phyloP scores from a whole-genome alignment of 1,140 invertebrate species.

The Galendromus occidentalis region DNA sequence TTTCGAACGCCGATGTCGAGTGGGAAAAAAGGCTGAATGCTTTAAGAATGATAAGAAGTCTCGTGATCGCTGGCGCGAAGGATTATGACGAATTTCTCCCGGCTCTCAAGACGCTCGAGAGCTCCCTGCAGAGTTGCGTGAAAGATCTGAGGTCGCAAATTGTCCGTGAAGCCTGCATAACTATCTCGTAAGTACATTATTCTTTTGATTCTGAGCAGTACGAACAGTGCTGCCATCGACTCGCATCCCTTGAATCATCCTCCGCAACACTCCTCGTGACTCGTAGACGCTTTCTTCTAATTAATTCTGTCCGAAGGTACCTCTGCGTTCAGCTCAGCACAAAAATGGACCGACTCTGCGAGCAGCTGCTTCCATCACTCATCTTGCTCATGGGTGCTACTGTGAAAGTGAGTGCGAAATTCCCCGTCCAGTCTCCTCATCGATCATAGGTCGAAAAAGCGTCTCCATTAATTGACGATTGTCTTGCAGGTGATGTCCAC shows the following conservation, averaged over 20 bases:
- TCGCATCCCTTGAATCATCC: neutral
- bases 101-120: conserved; percentile 54
- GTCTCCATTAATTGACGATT: too few species aligned
- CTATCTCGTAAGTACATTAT: conserved; percentile 45
- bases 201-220: conserved; percentile 7
- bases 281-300: too few species aligned
- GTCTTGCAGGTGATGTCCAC: conserved; percentile 73
- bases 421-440: too few species aligned
- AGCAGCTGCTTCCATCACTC: neutral
- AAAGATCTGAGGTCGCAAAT: conserved; percentile 76
- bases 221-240: neutral
- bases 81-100: conserved; percentile 61
- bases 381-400: neutral
- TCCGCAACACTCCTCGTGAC: neutral
- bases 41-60: conserved; percentile 58
- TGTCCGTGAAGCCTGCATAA: conserved; percentile 80
- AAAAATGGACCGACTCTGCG: conserved; percentile 9
- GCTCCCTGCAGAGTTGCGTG: conserved; percentile 55
- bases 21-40: conserved; percentile 81
- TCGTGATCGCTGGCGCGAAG: conserved; percentile 50
- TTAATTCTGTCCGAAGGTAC: neutral
- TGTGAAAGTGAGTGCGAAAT: neutral
- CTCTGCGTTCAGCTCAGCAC: neutral
- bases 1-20: conserved; percentile 52
- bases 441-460: too few species aligned